Conservation (phyloP, 2,113 vertebrate genomes). For the Sinocyclocheilus grahami region DNA sequence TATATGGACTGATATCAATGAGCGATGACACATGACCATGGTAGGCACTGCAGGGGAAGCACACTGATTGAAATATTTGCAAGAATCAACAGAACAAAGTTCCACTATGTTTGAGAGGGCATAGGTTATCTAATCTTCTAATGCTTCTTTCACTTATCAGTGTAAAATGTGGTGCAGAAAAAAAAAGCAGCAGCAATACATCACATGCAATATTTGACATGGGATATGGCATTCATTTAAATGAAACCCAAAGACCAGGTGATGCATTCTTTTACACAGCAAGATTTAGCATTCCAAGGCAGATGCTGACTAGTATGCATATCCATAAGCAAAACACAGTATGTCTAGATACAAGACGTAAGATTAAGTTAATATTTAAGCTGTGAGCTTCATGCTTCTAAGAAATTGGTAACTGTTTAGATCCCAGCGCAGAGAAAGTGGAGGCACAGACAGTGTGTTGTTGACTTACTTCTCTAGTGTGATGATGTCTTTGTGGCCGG, state of each 20-base stretch:
- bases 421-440: constrained; percentile 23
- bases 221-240: not conserved
- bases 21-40: constrained; percentile 94
- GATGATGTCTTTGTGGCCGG: constrained; percentile 87
- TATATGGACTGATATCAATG: constrained; percentile 98
- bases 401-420: constrained; percentile 56
- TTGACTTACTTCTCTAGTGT: constrained; percentile 93
- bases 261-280: not conserved
- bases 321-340: not conserved
- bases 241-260: not conserved
- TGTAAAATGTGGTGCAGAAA: not conserved
- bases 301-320: not conserved
- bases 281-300: not conserved
- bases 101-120: constrained; percentile 9
- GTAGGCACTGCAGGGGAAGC: constrained; percentile 84
- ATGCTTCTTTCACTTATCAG: not conserved
- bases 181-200: not conserved
- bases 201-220: not conserved
- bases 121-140: not conserved
- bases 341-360: constrained; percentile 9
- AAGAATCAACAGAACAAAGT: constrained; percentile 12
- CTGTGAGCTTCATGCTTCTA: constrained; percentile 47
- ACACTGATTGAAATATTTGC: constrained; percentile 15
- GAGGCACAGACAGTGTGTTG: constrained; percentile 31
- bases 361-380: constrained; percentile 56